Percentiles rank a stretch among this genome's conserved stretches.
Conservation (phyloP, 2,113 vertebrate genomes). For the Talpa occidentalis region DNA sequence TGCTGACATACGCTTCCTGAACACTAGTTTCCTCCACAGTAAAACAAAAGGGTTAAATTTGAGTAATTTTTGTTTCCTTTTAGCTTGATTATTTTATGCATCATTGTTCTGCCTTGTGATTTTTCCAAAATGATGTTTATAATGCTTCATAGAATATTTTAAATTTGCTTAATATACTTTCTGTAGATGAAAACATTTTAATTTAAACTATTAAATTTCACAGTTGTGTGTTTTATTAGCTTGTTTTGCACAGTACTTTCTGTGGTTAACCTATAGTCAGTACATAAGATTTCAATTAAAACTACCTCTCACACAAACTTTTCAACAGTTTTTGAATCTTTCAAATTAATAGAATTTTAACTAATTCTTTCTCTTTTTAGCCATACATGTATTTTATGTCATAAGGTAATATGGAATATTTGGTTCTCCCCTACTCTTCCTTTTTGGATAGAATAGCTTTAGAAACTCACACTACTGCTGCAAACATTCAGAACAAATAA, state of each 20-base stretch:
- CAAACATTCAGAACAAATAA: background rate
- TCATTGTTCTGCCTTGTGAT: background rate
- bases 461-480: background rate
- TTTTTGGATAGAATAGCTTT: constrained; percentile 17
- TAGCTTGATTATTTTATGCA: background rate
- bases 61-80: constrained; percentile 26
- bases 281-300: background rate
- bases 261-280: background rate
- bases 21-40: background rate
- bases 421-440: background rate
- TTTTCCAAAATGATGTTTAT: constrained; percentile 16
- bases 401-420: background rate
- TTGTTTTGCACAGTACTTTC: background rate
- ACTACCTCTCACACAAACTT: background rate
- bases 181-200: constrained; percentile 32
- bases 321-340: background rate
- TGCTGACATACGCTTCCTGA: background rate
- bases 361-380: constrained; percentile 12
- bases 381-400: background rate
- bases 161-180: constrained; percentile 26
- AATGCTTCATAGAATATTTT: constrained; percentile 4
- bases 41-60: constrained; percentile 24
- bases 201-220: constrained; percentile 30
- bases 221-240: background rate
- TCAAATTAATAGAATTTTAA: background rate